A percentile compares a stretch with the other conserved stretches of the same genome.
Conservation (phyloP, 2,113 vertebrate species). For the Circaetus gallicus region DNA sequence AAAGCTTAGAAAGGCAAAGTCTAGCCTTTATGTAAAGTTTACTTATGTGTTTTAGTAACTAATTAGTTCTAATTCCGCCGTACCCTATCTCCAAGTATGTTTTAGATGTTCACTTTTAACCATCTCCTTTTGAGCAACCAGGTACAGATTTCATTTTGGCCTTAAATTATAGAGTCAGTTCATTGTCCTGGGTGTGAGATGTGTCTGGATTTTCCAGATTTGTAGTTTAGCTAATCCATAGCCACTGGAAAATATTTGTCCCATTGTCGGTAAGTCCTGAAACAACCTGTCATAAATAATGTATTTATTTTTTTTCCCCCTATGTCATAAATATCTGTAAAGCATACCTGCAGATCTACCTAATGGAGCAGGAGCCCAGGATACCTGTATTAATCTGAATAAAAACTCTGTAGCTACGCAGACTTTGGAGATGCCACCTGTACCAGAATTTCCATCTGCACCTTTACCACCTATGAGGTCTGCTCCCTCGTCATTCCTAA, state of each 20-base stretch:
- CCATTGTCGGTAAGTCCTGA: background rate
- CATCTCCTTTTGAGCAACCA: background rate
- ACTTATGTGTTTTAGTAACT: background rate
- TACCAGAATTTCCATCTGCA: background rate
- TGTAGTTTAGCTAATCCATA: background rate
- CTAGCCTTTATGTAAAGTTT: background rate
- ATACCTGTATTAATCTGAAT: background rate
- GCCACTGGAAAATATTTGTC: background rate
- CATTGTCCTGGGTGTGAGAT: background rate
- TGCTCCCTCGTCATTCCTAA: background rate
- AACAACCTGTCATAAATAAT: background rate
- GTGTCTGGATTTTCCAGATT: background rate
- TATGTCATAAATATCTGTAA: background rate
- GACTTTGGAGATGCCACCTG: background rate
- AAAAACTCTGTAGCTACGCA: background rate
- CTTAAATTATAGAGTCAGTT: background rate
- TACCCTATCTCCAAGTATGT: background rate
- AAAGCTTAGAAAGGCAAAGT: background rate
- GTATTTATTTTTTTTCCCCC: background rate
- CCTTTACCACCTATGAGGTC: constrained; percentile 1
- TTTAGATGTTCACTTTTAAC: background rate
- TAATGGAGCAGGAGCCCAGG: background rate
- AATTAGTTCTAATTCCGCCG: background rate
- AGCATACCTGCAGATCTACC: constrained; percentile 28
- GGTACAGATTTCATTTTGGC: background rate